Evolutionary conservation across 2,888 invertebrate species (phyloP), one percentile per base, ranked within the genome.

Genomic region (Hirtodrosophila trivittata): DNA sequence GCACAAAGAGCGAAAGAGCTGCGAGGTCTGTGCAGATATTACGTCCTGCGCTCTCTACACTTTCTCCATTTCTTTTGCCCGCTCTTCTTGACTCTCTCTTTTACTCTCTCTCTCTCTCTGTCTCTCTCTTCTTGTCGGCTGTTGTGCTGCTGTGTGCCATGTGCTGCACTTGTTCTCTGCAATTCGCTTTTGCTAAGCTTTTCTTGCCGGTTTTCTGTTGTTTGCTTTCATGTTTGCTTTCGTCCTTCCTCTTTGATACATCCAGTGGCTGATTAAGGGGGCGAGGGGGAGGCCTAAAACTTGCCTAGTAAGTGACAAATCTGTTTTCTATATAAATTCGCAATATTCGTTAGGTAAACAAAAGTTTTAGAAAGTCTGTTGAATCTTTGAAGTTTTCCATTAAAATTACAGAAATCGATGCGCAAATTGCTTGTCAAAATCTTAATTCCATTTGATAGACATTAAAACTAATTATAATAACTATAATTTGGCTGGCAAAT

Each of bases 151-250:
- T 21, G 18, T 21, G 5, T 21, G 18, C 18, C 63, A 73, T 68
- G 66, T 77, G 66, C 76, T 80, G 76, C 82, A 82, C 85, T 81
- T 80, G 78, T 77, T 75, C 66, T 74, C 62, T 37, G 28, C 67
- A 56, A 35, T 72, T 76, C 66, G 68, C 75, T 84, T 81, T 81
- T 26, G 59, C 56, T 62, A 49, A 25, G 64, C 18, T 38, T 64
- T 81, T 81, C 84, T 80, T 84, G 82, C 80, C 80, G 80, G 80
- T 81, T 81, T 84, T 65, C 56, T 67, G 66, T 54, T 50, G 66
- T 81, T 77, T 66, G 80, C 75, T 83, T 80, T 80, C 47, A 41
- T 78, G 67, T 75, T 81, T 77, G 76, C 77, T 75, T 82, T 82
- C 38, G 57, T 45, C 52, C 18, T 35, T 28, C 32, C 21, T 12